Base-by-base conservation (phyloP, 2,888 invertebrate species). In the Frankliniella intonsa region DNA sequence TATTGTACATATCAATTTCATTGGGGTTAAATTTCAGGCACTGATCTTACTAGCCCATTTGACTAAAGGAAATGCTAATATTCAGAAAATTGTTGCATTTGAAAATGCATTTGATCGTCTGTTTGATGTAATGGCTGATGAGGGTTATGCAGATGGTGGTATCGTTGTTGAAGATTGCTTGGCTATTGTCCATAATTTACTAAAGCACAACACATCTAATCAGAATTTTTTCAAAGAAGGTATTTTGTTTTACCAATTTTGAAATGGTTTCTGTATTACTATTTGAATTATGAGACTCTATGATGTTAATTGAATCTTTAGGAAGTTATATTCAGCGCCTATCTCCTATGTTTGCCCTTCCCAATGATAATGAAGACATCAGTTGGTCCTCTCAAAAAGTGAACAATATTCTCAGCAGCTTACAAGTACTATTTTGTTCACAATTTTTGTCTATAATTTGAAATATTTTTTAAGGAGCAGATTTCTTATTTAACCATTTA, bases 101-200 rank as follows among this genome's bases (percentile, higher is more conserved):
- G 99, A 99, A 88, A 99, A 98, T 89, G 98, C 98, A 0, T 99
- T 99, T 87, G 98, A 98, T 88, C 92, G 95, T 84, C 90, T 99
- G 50, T 94, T 99, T 85, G 97, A 97, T 87, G 97, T 99, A 14
- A 94, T 99, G 17, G 91, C 91, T 3, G 94, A 95, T 83, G 99
- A 99, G 88, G 97, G 97, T 7, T 94, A 93, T 85, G 94, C 96
- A 1, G 97, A 98, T 87, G 98, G 98, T 80, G 98, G 97, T 84
- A 98, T 99, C 82, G 97, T 99, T 0, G 98, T 99, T 0, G 98
- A 99, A 90, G 99, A 99, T 88, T 99, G 99, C 88, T 90, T 99
- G 5, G 90, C 97, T 79, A 90, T 99, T 5, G 94, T 99, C 92
- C 89, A 98, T 82, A 99, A 98, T 89, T 90, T 99, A 82, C 89